phyloP scores from a whole-genome alignment of 2,113 vertebrate species.

The Peromyscus leucopus region DNA sequence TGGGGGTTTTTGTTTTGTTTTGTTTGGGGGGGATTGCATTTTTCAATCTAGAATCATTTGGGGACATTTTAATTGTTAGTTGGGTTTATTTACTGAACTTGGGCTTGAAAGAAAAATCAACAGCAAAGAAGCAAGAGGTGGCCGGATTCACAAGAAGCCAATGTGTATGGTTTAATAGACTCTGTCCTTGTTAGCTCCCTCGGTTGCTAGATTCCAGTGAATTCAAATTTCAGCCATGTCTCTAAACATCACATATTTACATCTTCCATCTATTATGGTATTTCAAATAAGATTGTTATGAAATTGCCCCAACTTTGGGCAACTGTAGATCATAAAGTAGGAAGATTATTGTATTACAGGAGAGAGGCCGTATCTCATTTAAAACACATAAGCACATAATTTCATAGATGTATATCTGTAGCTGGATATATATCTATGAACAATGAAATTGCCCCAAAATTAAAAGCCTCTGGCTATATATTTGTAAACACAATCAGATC shows the following conservation, averaged over 20 bases:
- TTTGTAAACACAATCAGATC: slow-evolving; percentile 92
- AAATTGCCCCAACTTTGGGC: slow-evolving; percentile 86
- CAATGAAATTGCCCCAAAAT: slow-evolving; percentile 92
- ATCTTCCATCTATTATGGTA: slow-evolving; percentile 87
- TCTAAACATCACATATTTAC: slow-evolving; percentile 87
- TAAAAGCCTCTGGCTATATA: slow-evolving; percentile 91
- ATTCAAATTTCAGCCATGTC: slow-evolving; percentile 83
- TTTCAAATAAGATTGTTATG: slow-evolving; percentile 88
- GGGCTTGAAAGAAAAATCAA: slow-evolving; percentile 74
- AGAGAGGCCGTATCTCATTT: slow-evolving; percentile 89
- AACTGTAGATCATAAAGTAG: slow-evolving; percentile 85
- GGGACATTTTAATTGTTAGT: slow-evolving; percentile 82
- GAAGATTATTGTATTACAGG: slow-evolving; percentile 87
- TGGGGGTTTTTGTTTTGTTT: not conserved
- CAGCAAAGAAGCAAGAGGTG: slow-evolving; percentile 64
- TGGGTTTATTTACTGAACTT: slow-evolving; percentile 79
- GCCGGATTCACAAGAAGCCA: not conserved
- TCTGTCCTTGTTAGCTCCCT: slow-evolving; percentile 77
- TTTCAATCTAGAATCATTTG: slow-evolving; percentile 80
- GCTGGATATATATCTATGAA: slow-evolving; percentile 89
- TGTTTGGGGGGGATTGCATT: slow-evolving; percentile 60
- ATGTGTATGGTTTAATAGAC: slow-evolving; percentile 79
- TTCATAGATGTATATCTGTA: slow-evolving; percentile 90
- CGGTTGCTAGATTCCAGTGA: slow-evolving; percentile 78
- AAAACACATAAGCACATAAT: slow-evolving; percentile 91